phyloP scores from a whole-genome alignment of 2,113 vertebrate genomes.

The Condylura cristata region DNA sequence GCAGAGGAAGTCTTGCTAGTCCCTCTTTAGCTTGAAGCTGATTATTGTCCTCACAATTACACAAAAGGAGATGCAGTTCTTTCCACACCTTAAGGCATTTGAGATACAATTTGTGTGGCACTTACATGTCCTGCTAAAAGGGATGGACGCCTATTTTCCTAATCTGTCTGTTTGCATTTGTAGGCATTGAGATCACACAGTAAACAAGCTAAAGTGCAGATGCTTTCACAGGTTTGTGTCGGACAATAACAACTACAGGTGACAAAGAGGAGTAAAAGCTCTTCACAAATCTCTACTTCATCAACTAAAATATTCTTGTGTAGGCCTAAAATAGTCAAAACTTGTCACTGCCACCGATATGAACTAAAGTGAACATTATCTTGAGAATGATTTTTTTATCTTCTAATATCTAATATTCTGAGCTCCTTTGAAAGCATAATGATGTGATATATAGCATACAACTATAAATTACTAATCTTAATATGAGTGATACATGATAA shows the following conservation, averaged over 20 bases:
- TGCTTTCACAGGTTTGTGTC: constrained; percentile 43
- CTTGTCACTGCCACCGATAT: not conserved
- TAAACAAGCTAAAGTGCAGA: constrained; percentile 69
- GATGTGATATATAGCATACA: not conserved
- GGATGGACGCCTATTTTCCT: constrained; percentile 63
- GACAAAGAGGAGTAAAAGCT: not conserved
- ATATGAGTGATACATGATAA: not conserved
- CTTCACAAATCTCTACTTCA: constrained; percentile 29
- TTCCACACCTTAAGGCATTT: constrained; percentile 80
- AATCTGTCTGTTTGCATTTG: constrained; percentile 78
- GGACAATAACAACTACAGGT: not conserved
- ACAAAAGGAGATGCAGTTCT: constrained; percentile 69
- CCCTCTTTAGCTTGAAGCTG: constrained; percentile 73
- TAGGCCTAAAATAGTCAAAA: not conserved
- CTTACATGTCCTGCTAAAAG: constrained; percentile 75
- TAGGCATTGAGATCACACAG: constrained; percentile 45
- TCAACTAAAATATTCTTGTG: not conserved
- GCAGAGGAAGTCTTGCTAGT: constrained; percentile 81
- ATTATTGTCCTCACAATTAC: constrained; percentile 67
- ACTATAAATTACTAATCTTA: not conserved
- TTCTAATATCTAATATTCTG: constrained; percentile 47
- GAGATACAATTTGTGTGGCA: constrained; percentile 69
- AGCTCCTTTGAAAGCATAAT: not conserved
- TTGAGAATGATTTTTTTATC: not conserved
- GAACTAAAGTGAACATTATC: not conserved